Evolutionary conservation across 2,888 invertebrate genomes (phyloP).

Genomic region (Mamestra brassicae): DNA sequence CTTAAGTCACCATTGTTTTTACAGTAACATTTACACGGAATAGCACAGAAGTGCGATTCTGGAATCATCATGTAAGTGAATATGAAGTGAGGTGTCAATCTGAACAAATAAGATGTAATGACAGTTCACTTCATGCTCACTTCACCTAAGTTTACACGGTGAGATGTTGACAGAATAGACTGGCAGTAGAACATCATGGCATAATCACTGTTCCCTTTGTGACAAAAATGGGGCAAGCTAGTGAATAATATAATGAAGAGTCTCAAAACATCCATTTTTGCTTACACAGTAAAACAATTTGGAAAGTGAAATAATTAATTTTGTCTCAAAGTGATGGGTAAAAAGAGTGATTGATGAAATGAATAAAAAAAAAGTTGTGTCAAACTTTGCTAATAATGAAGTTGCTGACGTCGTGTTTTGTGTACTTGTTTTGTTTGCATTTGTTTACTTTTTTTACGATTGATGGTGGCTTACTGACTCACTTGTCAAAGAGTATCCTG

Average conservation of each 20-base stretch:
- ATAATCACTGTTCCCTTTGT: conserved; percentile 14
- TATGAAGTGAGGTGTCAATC: too few species aligned
- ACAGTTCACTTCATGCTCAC: too few species aligned
- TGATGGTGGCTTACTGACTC: neutral
- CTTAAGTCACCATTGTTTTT: too few species aligned
- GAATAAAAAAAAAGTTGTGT: conserved; percentile 49
- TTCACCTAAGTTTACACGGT: too few species aligned
- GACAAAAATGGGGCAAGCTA: conserved; percentile 16
- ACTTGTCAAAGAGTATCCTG: neutral
- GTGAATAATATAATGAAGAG: conserved; percentile 47
- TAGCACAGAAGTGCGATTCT: too few species aligned
- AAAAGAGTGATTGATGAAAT: conserved; percentile 55
- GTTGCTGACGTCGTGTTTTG: conserved; percentile 45
- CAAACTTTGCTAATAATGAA: conserved; percentile 57
- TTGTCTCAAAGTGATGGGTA: conserved; percentile 40
- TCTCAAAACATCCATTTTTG: conserved; percentile 34
- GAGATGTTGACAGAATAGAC: too few species aligned
- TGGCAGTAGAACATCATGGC: conserved; percentile 1
- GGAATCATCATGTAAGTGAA: too few species aligned
- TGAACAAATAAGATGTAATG: too few species aligned
- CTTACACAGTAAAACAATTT: conserved; percentile 60
- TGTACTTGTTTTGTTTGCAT: conserved; percentile 15
- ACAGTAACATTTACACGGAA: too few species aligned
- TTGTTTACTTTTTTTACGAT: neutral
- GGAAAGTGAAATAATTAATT: conserved; percentile 62